Evolutionary conservation across 2,797 vertebrate genomes (phyloP).

Genomic region (Channallabes apus): DNA sequence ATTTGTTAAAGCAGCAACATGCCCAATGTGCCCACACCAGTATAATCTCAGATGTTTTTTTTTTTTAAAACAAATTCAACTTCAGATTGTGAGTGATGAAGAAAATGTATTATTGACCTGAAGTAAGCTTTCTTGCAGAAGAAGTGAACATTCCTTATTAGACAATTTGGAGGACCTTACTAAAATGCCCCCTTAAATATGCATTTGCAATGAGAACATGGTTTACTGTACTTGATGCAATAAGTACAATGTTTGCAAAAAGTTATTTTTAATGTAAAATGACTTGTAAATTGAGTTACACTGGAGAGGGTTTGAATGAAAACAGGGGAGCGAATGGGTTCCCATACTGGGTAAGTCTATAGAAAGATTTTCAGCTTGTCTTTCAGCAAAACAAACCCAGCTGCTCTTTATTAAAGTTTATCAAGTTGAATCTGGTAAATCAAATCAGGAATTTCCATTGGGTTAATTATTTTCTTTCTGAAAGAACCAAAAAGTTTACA

Average conservation of each 20-base stretch:
- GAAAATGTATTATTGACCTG: not conserved
- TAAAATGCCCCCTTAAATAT: not conserved
- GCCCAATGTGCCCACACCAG: not conserved
- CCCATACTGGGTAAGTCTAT: not conserved
- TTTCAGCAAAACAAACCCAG: not conserved
- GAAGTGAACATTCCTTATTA: not conserved
- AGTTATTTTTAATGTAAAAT: too few relatives aligned
- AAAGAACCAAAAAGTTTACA: not conserved
- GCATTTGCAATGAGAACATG: not conserved
- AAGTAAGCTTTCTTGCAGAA: not conserved
- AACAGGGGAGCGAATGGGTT: not conserved
- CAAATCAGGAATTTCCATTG: not conserved
- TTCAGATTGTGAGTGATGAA: not conserved
- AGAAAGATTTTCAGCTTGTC: not conserved
- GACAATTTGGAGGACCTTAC: not conserved
- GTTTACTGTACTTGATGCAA: not conserved
- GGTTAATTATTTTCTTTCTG: not conserved
- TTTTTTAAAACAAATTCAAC: not conserved
- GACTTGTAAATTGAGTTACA: not conserved
- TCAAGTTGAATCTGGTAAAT: not conserved
- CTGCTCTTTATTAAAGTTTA: constrained; percentile 13
- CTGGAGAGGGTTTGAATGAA: not conserved
- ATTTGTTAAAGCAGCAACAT: not conserved
- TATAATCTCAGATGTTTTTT: not conserved
- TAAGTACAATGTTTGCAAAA: not conserved